A percentile compares a stretch with the other conserved stretches of the same genome.
Conservation (phyloP, 2,113 vertebrate genomes). For the Prionailurus bengalensis region DNA sequence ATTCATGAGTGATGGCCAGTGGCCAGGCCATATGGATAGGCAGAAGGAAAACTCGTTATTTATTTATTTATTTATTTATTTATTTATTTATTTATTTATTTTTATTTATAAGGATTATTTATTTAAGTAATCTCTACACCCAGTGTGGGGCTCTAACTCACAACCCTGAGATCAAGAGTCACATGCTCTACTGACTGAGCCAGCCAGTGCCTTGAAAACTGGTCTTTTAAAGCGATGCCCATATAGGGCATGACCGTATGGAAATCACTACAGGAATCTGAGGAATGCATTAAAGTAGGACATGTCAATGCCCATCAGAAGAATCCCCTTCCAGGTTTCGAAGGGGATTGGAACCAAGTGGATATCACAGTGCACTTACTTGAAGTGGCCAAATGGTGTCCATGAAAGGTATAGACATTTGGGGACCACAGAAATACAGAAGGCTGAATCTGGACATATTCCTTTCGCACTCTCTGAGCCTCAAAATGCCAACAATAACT, state of each 20-base stretch:
- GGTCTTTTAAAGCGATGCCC: not conserved
- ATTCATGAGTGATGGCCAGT: not conserved
- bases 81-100: too few species aligned
- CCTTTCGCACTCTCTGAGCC: not conserved
- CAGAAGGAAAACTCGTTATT: not conserved
- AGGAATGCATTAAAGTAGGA: not conserved
- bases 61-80: too few species aligned
- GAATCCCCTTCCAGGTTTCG: not conserved
- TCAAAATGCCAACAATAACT: conserved; percentile 8
- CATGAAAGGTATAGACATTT: not conserved
- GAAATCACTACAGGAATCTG: not conserved
- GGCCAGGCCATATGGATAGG: not conserved
- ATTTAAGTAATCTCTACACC: too few species aligned
- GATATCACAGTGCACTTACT: not conserved
- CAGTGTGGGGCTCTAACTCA: too few species aligned
- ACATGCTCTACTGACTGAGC: too few species aligned
- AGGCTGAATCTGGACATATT: not conserved
- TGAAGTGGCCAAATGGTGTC: not conserved
- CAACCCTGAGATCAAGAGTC: too few species aligned
- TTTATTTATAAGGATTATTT: too few species aligned
- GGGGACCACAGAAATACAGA: not conserved
- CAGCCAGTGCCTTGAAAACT: not conserved
- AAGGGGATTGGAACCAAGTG: not conserved
- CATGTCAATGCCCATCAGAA: not conserved
- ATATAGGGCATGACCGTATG: not conserved